Conservation (phyloP, 1,140 invertebrate genomes). For the Drosophila melanogaster region DNA sequence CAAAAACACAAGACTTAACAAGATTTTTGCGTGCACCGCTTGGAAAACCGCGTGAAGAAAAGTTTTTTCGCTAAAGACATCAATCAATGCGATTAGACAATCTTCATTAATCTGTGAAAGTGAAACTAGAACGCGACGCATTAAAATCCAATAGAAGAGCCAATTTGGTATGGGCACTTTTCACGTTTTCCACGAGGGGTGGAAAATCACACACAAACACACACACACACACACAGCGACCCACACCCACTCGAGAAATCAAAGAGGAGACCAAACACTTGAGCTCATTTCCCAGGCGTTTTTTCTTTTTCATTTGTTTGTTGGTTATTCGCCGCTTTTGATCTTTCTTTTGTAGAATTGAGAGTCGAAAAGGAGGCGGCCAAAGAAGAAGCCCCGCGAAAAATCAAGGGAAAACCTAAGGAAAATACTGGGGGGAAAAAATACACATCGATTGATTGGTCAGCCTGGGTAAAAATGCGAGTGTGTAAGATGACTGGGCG, state of each 20-base stretch:
- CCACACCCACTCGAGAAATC: constrained; percentile 69
- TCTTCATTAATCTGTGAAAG: constrained; percentile 29
- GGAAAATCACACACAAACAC: not conserved
- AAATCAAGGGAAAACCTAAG: constrained; percentile 19
- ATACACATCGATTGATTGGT: constrained; percentile 46
- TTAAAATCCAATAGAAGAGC: constrained; percentile 66
- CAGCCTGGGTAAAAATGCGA: constrained; percentile 19
- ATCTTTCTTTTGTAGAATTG: constrained; percentile 40
- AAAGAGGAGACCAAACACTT: constrained; percentile 57
- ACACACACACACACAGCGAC: not conserved
- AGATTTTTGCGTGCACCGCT: constrained; percentile 57
- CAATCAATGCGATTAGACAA: constrained; percentile 50
- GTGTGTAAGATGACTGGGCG: constrained; percentile 31
- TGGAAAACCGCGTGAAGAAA: constrained; percentile 1
- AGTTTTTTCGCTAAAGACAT: constrained; percentile 29
- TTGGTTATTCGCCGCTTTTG: constrained; percentile 46
- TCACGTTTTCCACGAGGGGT: constrained; percentile 18
- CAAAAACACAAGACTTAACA: constrained; percentile 44
- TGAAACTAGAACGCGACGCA: constrained; percentile 55
- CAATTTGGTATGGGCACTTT: constrained; percentile 37
- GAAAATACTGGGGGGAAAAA: constrained; percentile 4
- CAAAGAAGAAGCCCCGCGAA: constrained; percentile 16
- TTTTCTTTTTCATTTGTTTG: constrained; percentile 9
- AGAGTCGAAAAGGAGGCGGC: constrained; percentile 13
- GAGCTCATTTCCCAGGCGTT: constrained; percentile 67